Evolutionary conservation across 2,113 vertebrate species (phyloP), one percentile per base, ranked within the genome.

Genomic region (Platichthys flesus): DNA sequence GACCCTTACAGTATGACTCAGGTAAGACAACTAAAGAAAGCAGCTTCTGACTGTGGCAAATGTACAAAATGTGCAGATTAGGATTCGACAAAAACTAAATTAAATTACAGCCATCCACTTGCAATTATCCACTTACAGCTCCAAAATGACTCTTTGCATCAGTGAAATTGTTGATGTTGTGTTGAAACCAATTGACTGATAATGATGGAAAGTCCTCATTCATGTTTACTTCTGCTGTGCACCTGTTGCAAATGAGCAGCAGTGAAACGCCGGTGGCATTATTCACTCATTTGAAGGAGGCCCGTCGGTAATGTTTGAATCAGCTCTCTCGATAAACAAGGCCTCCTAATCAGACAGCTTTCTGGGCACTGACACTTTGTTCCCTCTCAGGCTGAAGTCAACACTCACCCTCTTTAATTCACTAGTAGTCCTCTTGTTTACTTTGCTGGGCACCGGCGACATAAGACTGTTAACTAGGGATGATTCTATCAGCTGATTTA

Each of bases 391-490:
- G 84, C 78, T 58, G 18, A 73, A 78, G 74, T 84, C 68, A 42
- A 66, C 49, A 42, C 61, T 81, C 81, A 79, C 67, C 35, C 63
- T 73, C 64, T 74, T 76, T 76, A 83, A 83, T 88, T 85, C 79
- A 68, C 64, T 24, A 40, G 81, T 54, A n/a, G 79, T 60, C 26
- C 51, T 64, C 45, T 83, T 83, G 74, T 88, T 85, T 82, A 82
- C 68, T 70, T 67, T 58, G 62, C 47, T 71, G 56, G 45, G 37
- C 71, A 35, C 55, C 24, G 62, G 64, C 2, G 0, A 61, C 57
- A 35, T 61, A 54, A 67, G 54, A 55, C 69, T 31, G n/a, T 54
- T 10, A 21, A 4, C 8, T n/a, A 12, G n/a, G 1, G 31, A 9
- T 3, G 12, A 15, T 57, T 57, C 13, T 16, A 15, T 57, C 56